These are phyloP conservation scores for Chiridota heheva DNA, from an alignment of 35 echinoderm and acorn worm species.

Conservation along the genomic window DNA sequence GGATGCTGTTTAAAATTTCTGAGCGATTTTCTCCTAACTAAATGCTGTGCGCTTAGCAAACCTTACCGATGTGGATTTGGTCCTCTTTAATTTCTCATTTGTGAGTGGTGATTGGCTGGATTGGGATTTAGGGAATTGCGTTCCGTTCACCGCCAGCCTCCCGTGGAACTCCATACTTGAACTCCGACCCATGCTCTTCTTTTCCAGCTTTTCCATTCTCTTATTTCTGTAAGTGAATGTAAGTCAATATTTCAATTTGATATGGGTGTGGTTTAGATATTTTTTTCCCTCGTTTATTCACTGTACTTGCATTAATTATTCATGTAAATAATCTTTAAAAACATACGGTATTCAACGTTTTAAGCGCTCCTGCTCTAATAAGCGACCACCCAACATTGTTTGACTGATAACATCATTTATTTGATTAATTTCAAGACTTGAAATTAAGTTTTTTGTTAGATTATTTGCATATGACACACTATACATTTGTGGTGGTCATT, in stretches of 20 bases:
- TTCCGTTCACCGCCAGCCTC: slow-evolving; percentile 30
- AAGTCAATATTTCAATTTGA: background rate
- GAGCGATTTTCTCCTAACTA: too few species aligned
- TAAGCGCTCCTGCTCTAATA: too few species aligned
- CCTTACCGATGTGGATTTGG: slow-evolving; percentile 79
- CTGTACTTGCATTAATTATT: background rate
- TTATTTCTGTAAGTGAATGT: slow-evolving; percentile 33
- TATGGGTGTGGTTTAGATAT: too few species aligned
- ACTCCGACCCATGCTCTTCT: background rate
- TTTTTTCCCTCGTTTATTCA: too few species aligned
- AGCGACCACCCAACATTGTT: too few species aligned
- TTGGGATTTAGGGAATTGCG: background rate
- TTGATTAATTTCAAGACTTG: background rate
- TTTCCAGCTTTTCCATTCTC: slow-evolving; percentile 52
- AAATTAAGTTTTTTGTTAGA: background rate
- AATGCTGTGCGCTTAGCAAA: too few species aligned
- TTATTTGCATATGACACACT: background rate
- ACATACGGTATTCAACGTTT: too few species aligned
- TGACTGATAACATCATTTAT: too few species aligned
- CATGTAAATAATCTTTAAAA: background rate
- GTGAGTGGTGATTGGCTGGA: slow-evolving; percentile 21
- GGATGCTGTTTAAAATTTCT: too few species aligned
- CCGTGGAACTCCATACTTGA: slow-evolving; percentile 7
- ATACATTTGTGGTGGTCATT: too few species aligned
- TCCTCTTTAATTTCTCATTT: slow-evolving; percentile 65